Evolutionary conservation across 1,140 invertebrate species (phyloP).

Genomic region (Macrobrachium nipponense): DNA sequence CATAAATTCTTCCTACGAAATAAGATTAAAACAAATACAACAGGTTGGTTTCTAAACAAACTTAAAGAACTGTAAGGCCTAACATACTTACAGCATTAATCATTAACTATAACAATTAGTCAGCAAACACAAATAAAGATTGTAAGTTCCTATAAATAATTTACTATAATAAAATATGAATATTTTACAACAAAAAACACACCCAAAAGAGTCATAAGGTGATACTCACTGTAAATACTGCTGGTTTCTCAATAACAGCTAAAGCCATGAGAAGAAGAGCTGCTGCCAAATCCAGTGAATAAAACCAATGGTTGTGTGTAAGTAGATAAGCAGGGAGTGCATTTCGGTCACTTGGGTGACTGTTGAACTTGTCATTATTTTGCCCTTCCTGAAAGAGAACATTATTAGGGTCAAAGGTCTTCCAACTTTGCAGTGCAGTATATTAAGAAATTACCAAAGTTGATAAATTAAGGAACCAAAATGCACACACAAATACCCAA

Average conservation of each 20-base stretch:
- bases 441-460: no score
- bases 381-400: slow-evolving; percentile 79
- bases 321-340: slow-evolving; percentile 88
- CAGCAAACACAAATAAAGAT: background rate
- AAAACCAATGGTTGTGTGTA: slow-evolving; percentile 90
- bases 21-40: no score
- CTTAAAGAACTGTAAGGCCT: no score
- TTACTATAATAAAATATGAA: slow-evolving; percentile 44
- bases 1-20: no score
- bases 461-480: no score
- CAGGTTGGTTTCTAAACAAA: no score
- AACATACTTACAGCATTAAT: no score
- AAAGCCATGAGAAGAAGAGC: slow-evolving; percentile 83
- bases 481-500: no score
- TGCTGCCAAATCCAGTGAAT: slow-evolving; percentile 83
- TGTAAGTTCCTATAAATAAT: background rate
- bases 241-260: slow-evolving; percentile 85
- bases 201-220: no score
- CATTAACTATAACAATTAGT: no score
- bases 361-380: slow-evolving; percentile 94
- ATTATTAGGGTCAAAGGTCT: slow-evolving; percentile 4
- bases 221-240: slow-evolving; percentile 72
- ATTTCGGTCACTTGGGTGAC: slow-evolving; percentile 84
- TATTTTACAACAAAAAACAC: background rate
- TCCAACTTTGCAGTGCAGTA: background rate